Conservation (phyloP, 2,113 vertebrate species). For the Zingel zingel region DNA sequence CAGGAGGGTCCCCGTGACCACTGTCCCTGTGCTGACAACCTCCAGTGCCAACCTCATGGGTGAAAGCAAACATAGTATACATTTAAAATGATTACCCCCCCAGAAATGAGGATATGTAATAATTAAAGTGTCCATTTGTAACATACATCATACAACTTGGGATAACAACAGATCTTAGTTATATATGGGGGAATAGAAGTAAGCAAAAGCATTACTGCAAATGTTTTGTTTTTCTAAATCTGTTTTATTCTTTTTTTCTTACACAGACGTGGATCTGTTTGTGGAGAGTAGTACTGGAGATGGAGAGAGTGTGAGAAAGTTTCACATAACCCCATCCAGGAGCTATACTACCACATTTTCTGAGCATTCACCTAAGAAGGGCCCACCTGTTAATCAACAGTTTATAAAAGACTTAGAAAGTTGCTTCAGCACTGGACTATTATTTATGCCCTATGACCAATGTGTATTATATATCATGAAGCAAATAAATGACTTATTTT, state of each 20-base stretch:
- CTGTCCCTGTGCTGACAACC: constrained; percentile 88
- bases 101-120: not conserved
- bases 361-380: constrained; percentile 8
- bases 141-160: not conserved
- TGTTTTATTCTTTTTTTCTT: not conserved
- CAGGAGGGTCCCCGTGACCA: constrained; percentile 88
- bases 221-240: constrained; percentile 8
- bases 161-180: not conserved
- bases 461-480: constrained; percentile 26
- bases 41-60: constrained; percentile 90
- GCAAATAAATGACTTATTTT: constrained; percentile 48
- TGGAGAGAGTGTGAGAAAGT: not conserved
- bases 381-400: not conserved
- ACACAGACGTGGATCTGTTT: constrained; percentile 73
- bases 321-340: not conserved
- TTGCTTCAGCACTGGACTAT: constrained; percentile 17
- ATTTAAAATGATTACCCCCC: not conserved
- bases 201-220: not conserved
- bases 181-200: not conserved
- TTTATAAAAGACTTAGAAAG: not conserved
- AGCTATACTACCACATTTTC: not conserved
- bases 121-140: not conserved
- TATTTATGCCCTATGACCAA: constrained; percentile 51
- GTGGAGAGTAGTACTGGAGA: constrained; percentile 51
- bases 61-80: constrained; percentile 63